Percentiles rank a stretch among this genome's conserved stretches.
Evolutionary conservation across 2,797 vertebrate species (phyloP).

Genomic region (Setipinna tenuifilis): DNA sequence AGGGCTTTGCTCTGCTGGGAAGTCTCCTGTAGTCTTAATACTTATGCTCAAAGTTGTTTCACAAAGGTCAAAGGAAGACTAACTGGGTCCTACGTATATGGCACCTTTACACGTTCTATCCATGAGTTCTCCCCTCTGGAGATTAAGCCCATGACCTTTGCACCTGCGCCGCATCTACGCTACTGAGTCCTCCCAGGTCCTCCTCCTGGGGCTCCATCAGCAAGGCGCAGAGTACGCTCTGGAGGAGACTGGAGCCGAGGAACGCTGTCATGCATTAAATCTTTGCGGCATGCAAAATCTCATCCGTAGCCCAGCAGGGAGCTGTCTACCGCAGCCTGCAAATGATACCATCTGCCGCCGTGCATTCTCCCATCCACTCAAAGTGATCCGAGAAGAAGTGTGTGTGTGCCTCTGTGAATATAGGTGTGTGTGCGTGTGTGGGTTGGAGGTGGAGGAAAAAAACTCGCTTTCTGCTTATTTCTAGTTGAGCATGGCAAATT

Average conservation of each 20-base stretch:
- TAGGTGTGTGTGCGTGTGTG: slow-evolving; percentile 14
- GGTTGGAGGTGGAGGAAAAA: not conserved
- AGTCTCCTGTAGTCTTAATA: not conserved
- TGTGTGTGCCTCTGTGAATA: not conserved
- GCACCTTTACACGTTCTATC: not conserved
- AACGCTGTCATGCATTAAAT: slow-evolving; percentile 20
- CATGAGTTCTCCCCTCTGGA: not conserved
- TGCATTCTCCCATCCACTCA: slow-evolving; percentile 18
- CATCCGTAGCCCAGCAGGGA: slow-evolving; percentile 19
- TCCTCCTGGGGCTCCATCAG: not conserved
- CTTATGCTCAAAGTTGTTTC: not conserved
- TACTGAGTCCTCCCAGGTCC: not conserved
- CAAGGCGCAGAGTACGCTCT: no score
- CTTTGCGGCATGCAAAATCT: slow-evolving; percentile 21
- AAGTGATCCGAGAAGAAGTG: slow-evolving; percentile 7
- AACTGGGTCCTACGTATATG: not conserved
- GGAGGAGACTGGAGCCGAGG: not conserved
- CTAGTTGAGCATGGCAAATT: not conserved
- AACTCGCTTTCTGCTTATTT: not conserved
- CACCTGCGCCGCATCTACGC: not conserved
- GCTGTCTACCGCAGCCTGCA: slow-evolving; percentile 2
- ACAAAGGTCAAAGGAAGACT: not conserved
- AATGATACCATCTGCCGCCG: slow-evolving; percentile 18
- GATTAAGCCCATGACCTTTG: not conserved
- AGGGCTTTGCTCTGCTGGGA: not conserved